Percentiles rank a stretch among this genome's conserved stretches.
Evolutionary conservation across 2,113 vertebrate species (phyloP).

Genomic region (Anarrhichthys ocellatus): DNA sequence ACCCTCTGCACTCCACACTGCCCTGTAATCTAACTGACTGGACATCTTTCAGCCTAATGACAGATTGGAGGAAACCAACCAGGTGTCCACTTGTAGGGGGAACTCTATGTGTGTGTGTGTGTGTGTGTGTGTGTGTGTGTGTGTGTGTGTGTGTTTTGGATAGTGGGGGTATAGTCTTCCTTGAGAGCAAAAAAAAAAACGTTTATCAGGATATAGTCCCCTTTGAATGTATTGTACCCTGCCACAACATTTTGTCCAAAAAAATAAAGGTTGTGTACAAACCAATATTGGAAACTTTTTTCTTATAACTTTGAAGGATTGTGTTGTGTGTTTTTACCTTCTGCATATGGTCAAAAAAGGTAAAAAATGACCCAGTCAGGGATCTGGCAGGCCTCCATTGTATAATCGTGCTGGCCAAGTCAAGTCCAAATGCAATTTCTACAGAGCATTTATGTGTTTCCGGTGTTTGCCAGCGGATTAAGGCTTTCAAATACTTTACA

Average conservation of each 20-base stretch:
- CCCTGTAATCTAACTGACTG: constrained; percentile 47
- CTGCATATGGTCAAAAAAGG: neutral
- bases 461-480: neutral
- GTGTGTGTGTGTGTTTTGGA: neutral
- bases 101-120: neutral
- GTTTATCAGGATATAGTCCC: neutral
- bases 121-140: neutral
- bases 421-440: neutral
- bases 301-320: neutral
- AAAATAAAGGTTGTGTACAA: neutral
- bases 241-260: neutral
- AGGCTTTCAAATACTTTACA: neutral
- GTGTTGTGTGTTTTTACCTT: neutral
- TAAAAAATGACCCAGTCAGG: neutral
- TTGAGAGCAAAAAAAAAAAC: too few species aligned
- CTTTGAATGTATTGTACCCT: neutral
- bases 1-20: neutral
- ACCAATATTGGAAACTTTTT: neutral
- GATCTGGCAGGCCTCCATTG: neutral
- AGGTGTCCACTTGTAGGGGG: constrained; percentile 30
- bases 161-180: neutral
- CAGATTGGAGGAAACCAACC: constrained; percentile 46
- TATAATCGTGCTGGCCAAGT: neutral
- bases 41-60: constrained; percentile 49
- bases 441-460: neutral